These are phyloP conservation scores for Hydractinia symbiolongicarpus DNA, from an alignment of 30 jellyfish, hydroid and myxozoan species.

Conservation along the genomic window DNA sequence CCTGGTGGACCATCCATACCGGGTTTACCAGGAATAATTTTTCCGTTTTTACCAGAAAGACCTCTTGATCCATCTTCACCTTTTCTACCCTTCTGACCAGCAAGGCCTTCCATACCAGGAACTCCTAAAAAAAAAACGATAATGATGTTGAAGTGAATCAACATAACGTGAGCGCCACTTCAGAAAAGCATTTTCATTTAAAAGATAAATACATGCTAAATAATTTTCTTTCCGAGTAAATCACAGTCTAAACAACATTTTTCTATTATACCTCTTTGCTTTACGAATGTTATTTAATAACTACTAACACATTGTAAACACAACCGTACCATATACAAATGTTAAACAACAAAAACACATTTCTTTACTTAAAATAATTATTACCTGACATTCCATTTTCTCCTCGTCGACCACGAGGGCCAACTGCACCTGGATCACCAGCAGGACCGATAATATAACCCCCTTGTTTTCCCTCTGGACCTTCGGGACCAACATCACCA, in stretches of 20 bases:
- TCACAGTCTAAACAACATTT: not conserved
- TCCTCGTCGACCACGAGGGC: constrained; percentile 30
- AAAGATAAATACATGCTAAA: too few relatives aligned
- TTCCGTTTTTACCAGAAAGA: constrained; percentile 42
- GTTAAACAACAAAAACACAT: not conserved
- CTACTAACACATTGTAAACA: too few relatives aligned
- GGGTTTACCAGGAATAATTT: constrained; percentile 40
- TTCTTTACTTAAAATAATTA: not conserved
- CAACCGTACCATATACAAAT: too few relatives aligned
- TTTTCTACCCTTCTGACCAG: constrained; percentile 18
- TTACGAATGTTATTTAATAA: too few relatives aligned
- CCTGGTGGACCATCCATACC: constrained; percentile 84
- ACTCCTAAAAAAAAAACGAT: not conserved
- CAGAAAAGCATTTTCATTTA: too few relatives aligned
- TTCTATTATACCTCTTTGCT: not conserved
- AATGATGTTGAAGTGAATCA: not conserved
- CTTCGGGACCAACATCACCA: constrained; percentile 65
- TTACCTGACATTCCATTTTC: constrained; percentile 23
- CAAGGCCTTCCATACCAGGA: constrained; percentile 16
- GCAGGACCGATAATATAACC: constrained; percentile 49
- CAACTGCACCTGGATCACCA: constrained; percentile 52
- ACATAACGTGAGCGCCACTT: too few relatives aligned
- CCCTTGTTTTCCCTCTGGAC: constrained; percentile 48
- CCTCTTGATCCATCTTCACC: constrained; percentile 74
- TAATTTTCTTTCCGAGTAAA: not conserved